A percentile compares a stretch with the other conserved stretches of the same genome.
phyloP scores from a whole-genome alignment of 2,888 invertebrate genomes.

The Drosophila prolongata region DNA sequence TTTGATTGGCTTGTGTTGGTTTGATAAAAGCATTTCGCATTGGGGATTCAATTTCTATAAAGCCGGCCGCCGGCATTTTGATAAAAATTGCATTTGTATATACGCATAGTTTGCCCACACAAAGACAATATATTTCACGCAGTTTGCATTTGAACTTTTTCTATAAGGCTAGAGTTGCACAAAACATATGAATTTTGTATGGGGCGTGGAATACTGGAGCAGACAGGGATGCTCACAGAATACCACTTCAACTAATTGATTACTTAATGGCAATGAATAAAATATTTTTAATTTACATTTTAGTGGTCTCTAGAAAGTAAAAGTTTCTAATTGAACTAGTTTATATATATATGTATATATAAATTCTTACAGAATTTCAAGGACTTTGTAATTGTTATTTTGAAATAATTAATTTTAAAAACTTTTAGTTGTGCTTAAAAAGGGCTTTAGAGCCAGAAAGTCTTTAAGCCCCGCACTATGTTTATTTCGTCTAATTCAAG shows the following conservation, averaged over 20 bases:
- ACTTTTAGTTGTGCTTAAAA: too few species aligned
- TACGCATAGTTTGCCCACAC: not conserved
- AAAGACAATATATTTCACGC: constrained; percentile 3
- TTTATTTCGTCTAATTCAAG: too few species aligned
- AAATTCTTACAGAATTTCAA: too few species aligned
- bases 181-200: not conserved
- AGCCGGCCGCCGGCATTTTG: constrained; percentile 24
- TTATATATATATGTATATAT: too few species aligned
- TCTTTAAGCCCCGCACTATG: too few species aligned
- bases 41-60: constrained; percentile 44
- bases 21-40: constrained; percentile 58
- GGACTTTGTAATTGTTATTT: too few species aligned
- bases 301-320: not conserved
- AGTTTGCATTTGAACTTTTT: not conserved
- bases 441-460: too few species aligned
- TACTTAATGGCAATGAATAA: not conserved
- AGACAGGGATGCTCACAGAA: not conserved
- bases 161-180: not conserved
- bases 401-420: too few species aligned
- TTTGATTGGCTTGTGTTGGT: constrained; percentile 63
- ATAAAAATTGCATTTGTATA: constrained; percentile 14
- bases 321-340: not conserved
- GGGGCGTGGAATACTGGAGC: not conserved
- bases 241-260: not conserved
- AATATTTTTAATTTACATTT: not conserved